Base-by-base conservation (phyloP, 2,888 invertebrate genomes). In the Parapristionchus giblindavisi region DNA sequence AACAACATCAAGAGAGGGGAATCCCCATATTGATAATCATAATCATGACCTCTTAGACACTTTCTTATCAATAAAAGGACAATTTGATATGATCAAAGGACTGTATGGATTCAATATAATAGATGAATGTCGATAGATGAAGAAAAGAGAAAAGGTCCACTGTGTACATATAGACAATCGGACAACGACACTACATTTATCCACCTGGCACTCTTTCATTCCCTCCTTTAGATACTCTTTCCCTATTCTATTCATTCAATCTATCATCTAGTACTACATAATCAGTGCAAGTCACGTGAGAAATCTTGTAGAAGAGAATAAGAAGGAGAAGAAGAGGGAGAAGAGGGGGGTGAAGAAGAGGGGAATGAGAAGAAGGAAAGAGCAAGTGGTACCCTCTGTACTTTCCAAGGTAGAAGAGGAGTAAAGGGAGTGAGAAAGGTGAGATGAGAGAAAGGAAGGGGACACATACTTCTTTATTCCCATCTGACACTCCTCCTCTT, bases 131-230 rank as follows among this genome's bases (percentile, higher is more conserved):
- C 36, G 17, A 36, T 61, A 17, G 3, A 17, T 14, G 5, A 2
- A 17, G n/a, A 8, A 61, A 24, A 29, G 60, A 61, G 36, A n/a
- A 61, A 17, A 38, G 38, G 36, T 34, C 14, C n/a, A 43, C 11
- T 21, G 24, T 38, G 60, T 61, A 38, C 38, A 34, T 24, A 61
- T 61, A 36, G 60, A 21, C 21, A 61, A 61, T n/a, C n/a, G 60
- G 34, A 61, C 60, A 61, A 38, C 36, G 60, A 61, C 60, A 61
- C 36, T 61, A 61, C 60, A 61, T 36, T 61, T 61, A 61, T 38
- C 34, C 60, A 61, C 60, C 60, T 61, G 60, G 60, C 36, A 61
- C 60, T 4, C 36, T 38, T 61, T 61, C 60, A 38, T 36, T 61
- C 8, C 60, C 14, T 21, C 43, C 11, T 43, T 8, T 36, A n/a